These are phyloP conservation scores for Menidia menidia DNA, from an alignment of 2,797 vertebrate genomes.

Conservation along the genomic window DNA sequence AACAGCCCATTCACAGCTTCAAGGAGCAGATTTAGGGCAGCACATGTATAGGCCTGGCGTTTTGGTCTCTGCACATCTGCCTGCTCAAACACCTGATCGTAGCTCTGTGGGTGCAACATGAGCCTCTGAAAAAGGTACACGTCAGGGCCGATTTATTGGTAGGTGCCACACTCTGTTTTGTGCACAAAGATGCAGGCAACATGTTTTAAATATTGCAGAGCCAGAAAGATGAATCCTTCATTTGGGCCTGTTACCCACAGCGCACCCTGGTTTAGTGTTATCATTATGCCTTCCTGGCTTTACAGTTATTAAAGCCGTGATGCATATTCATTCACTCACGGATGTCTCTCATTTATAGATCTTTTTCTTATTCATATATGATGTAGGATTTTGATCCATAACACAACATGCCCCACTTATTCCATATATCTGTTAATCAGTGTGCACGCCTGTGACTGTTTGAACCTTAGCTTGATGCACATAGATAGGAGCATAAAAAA, in stretches of 20 bases:
- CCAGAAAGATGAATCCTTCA: slow-evolving; percentile 66
- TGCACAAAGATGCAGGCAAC: slow-evolving; percentile 19
- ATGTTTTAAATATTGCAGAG: slow-evolving; percentile 80
- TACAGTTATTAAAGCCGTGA: neutral
- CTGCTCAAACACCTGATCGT: slow-evolving; percentile 67
- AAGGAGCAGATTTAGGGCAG: slow-evolving; percentile 29
- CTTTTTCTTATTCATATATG: neutral
- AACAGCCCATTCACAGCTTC: slow-evolving; percentile 42
- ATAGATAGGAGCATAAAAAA: slow-evolving; percentile 10
- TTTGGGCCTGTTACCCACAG: slow-evolving; percentile 58
- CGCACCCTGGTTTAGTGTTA: slow-evolving; percentile 39
- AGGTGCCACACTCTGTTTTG: slow-evolving; percentile 15
- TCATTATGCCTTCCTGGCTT: slow-evolving; percentile 18
- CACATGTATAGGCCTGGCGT: slow-evolving; percentile 4
- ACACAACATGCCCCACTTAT: neutral
- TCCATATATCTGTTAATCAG: neutral
- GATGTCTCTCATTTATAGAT: neutral
- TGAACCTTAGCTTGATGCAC: slow-evolving; percentile 12
- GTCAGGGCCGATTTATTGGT: slow-evolving; percentile 5
- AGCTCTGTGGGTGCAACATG: slow-evolving; percentile 72
- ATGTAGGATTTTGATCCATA: slow-evolving; percentile 8
- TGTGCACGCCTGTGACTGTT: slow-evolving; percentile 1
- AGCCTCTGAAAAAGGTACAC: slow-evolving; percentile 56
- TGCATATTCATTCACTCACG: neutral
- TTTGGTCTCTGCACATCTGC: slow-evolving; percentile 6